These are phyloP conservation scores for Branchipolynoe longqiensis DNA, from an alignment of 2,888 invertebrate genomes.

Conservation along the genomic window DNA sequence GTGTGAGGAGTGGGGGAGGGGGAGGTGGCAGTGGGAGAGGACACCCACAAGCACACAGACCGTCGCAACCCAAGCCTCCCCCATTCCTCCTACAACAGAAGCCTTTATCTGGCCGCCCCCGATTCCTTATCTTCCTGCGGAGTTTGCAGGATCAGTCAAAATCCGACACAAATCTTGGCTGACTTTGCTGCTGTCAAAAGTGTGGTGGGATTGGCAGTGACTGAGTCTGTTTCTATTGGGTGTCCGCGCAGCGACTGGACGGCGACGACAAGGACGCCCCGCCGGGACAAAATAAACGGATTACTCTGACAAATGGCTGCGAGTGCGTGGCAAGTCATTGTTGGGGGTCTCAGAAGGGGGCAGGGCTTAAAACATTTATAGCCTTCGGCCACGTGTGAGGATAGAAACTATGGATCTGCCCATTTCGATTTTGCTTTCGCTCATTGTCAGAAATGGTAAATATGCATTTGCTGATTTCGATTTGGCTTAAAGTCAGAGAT, in stretches of 20 bases:
- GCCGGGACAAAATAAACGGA: constrained; percentile 10
- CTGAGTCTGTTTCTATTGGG: constrained; percentile 31
- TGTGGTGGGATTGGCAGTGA: constrained; percentile 9
- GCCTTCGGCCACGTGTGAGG: too few species aligned
- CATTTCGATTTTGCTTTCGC: too few species aligned
- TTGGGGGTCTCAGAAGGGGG: background rate
- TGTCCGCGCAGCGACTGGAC: background rate
- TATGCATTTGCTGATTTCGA: too few species aligned
- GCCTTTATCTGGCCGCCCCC: background rate
- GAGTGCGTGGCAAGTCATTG: background rate
- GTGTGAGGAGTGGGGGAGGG: too few species aligned
- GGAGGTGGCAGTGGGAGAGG: too few species aligned
- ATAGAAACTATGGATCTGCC: too few species aligned
- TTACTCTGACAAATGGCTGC: constrained; percentile 33
- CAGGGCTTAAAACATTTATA: background rate
- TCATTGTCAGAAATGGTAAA: too few species aligned
- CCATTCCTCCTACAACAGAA: background rate
- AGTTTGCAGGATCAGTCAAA: constrained; percentile 29
- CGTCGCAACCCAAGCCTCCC: background rate
- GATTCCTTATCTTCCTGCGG: constrained; percentile 3
- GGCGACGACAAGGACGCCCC: background rate
- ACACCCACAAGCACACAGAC: background rate
- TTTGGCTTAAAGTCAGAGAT: too few species aligned
- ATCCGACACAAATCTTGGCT: constrained; percentile 29
- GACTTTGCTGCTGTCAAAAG: background rate